Evolutionary conservation across 2,113 vertebrate species (phyloP), one percentile per base, ranked within the genome.

Genomic region (Mirza zaza): DNA sequence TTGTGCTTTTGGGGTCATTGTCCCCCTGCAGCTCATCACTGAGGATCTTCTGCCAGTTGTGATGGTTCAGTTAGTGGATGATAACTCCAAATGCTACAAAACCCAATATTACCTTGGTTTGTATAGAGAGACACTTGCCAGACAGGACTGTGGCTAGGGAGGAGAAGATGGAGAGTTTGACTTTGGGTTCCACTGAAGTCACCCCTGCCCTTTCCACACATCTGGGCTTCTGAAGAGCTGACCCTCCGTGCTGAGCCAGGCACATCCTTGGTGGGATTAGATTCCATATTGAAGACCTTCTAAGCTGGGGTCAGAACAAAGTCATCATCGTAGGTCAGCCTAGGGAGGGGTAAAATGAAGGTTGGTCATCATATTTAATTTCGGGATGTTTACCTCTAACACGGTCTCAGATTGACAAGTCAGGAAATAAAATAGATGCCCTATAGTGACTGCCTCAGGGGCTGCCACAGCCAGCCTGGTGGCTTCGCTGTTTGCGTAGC

Each of bases 1-100:
- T 76, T 57, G n/a, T 50, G 15, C 11, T 8, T 27, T 11, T 59
- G 83, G 84, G 80, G 42, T 70, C 39, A 2, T 13, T 36, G 20
- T 29, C 21, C 5, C 13, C 6, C 2, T 18, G 8, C 5, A 2
- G 27, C 8, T 25, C 73, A 1, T 25, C 25, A 25, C 32, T 63
- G 21, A 25, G n/a, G 39, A 8, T 65, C 59, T 39, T 39, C 77
- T 75, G 70, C 48, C 50, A 32, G 70, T 59, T 59, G 23, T 0
- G 7, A 25, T 17, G 34, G 27, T 63, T 14, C 8, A n/a, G 29
- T 27, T 1, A 1, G 45, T 39, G 32, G 34, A 10, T 8, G 8
- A 14, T 50, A 57, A 39, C 70, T 36, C 27, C 71, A 20, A 59
- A 15, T 48, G 45, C 89, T 81, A 23, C 1, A 50, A 21, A 73